A percentile compares a stretch with the other conserved stretches of the same genome.
These are phyloP conservation scores for Notiomystis cincta DNA, from an alignment of 2,113 vertebrate genomes.

Conservation along the genomic window DNA sequence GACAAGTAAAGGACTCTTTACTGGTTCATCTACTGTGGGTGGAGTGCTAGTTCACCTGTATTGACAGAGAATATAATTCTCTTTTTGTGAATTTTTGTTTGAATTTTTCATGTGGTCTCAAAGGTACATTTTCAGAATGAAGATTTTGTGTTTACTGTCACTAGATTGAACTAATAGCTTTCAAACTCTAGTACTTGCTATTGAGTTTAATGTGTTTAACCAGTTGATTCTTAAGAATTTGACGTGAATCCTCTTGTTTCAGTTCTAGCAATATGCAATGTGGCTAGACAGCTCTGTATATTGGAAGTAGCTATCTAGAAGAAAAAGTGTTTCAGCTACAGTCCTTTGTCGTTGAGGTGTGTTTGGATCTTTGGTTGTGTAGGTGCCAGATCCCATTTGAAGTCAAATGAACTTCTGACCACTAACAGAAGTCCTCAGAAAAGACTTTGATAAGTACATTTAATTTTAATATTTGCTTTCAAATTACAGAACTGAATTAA, in stretches of 20 bases:
- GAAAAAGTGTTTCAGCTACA: not conserved
- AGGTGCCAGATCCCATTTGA: not conserved
- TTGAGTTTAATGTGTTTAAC: not conserved
- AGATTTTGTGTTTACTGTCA: not conserved
- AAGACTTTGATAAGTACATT: not conserved
- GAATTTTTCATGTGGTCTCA: not conserved
- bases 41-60: not conserved
- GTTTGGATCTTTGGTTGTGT: not conserved
- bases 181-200: not conserved
- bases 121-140: not conserved
- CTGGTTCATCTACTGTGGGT: not conserved
- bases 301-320: not conserved
- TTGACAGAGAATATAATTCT: not conserved
- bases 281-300: not conserved
- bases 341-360: not conserved
- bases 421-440: not conserved
- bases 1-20: not conserved
- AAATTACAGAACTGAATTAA: not conserved
- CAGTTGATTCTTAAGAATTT: not conserved
- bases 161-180: not conserved
- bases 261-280: accelerated
- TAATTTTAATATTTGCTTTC: not conserved
- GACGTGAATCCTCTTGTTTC: not conserved
- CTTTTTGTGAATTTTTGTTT: not conserved
- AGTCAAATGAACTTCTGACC: not conserved